Conservation (phyloP, 2,888 invertebrate genomes). For the Monochamus alternatus region DNA sequence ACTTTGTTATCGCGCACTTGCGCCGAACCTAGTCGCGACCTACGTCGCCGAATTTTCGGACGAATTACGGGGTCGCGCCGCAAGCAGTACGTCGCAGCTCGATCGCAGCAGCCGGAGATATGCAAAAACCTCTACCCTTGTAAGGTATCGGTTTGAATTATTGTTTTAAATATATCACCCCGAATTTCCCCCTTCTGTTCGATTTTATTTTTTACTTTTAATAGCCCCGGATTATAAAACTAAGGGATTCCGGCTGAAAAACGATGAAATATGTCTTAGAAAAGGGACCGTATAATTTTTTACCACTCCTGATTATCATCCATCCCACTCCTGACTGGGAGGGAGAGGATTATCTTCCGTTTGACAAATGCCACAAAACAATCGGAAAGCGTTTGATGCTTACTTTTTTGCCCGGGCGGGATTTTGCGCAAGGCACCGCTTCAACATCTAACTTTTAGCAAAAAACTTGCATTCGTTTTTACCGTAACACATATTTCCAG, state of each 20-base stretch:
- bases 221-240: slow-evolving; percentile 53
- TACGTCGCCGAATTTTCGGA: slow-evolving; percentile 16
- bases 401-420: neutral
- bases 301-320: slow-evolving; percentile 37
- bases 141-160: slow-evolving; percentile 64
- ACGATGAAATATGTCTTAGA: slow-evolving; percentile 48
- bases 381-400: slow-evolving; percentile 26
- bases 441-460: slow-evolving; percentile 5
- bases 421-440: slow-evolving; percentile 7
- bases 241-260: slow-evolving; percentile 49
- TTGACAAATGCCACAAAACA: slow-evolving; percentile 38
- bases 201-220: slow-evolving; percentile 56
- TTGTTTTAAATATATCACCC: slow-evolving; percentile 63
- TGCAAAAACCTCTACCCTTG: slow-evolving; percentile 59
- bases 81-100: slow-evolving; percentile 36
- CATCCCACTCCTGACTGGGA: slow-evolving; percentile 31
- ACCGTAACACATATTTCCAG: slow-evolving; percentile 4
- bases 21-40: slow-evolving; percentile 26
- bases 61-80: slow-evolving; percentile 7
- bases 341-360: slow-evolving; percentile 27
- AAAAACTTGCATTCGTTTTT: neutral
- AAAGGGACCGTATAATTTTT: slow-evolving; percentile 35
- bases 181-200: slow-evolving; percentile 52
- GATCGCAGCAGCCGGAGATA: slow-evolving; percentile 42
- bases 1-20: slow-evolving; percentile 59